Conservation (phyloP, 2,113 vertebrate species). For the Echinops telfairi region DNA sequence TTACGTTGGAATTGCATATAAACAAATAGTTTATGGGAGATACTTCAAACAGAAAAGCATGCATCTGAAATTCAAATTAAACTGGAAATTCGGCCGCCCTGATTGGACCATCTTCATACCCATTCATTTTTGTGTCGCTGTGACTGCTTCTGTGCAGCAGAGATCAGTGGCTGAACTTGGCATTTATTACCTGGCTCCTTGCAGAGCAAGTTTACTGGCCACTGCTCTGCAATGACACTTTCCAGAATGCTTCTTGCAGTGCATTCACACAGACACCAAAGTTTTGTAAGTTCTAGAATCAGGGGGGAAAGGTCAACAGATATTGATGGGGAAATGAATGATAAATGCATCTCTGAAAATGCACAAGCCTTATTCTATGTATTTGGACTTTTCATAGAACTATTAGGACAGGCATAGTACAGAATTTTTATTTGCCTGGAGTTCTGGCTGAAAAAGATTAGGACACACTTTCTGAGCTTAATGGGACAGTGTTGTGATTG, state of each 20-base stretch:
- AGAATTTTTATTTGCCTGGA: conserved; percentile 30
- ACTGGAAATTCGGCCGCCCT: background rate
- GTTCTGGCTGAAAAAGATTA: background rate
- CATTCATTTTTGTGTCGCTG: background rate
- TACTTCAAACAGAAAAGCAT: background rate
- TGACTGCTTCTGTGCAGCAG: background rate
- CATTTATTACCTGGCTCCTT: background rate
- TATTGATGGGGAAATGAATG: background rate
- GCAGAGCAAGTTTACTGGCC: background rate
- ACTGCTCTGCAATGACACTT: background rate
- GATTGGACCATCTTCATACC: background rate
- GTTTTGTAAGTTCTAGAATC: background rate
- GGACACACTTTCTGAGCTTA: background rate
- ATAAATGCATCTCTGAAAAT: conserved; percentile 39
- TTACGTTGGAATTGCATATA: background rate
- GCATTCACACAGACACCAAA: background rate
- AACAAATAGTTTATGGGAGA: background rate
- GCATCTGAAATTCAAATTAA: background rate
- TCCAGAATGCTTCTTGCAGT: background rate
- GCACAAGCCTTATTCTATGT: background rate
- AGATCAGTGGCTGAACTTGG: background rate
- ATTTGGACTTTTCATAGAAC: background rate
- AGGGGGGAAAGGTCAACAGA: background rate
- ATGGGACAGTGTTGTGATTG: background rate
- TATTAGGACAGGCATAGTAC: background rate